These are phyloP conservation scores for Pleuronectes platessa DNA, from an alignment of 2,113 vertebrate genomes.

Conservation along the genomic window DNA sequence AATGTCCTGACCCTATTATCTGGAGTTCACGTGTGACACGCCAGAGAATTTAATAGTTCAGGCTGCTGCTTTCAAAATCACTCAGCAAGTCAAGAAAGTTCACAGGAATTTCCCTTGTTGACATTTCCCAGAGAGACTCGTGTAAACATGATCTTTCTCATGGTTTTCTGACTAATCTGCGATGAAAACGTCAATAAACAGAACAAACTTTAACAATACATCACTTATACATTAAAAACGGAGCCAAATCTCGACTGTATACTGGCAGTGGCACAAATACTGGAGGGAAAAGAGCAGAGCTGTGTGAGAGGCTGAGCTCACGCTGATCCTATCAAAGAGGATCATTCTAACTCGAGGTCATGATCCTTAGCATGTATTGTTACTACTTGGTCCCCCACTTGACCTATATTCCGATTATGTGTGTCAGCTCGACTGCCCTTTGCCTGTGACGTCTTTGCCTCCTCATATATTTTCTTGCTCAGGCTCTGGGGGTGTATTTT, in stretches of 20 bases:
- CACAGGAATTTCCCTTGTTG: neutral
- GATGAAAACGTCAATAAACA: neutral
- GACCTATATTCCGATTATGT: constrained; percentile 22
- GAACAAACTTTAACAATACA: neutral
- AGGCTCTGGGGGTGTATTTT: constrained; percentile 34
- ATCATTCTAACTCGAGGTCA: constrained; percentile 52
- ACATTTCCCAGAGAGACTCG: constrained; percentile 6
- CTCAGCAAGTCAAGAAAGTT: neutral
- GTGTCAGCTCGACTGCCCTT: neutral
- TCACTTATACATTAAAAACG: neutral
- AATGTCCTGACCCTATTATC: too few species aligned
- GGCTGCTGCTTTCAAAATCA: neutral
- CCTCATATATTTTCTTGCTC: constrained; percentile 23
- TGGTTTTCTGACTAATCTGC: too few species aligned
- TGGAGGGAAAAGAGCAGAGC: constrained; percentile 30
- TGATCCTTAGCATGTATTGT: constrained; percentile 3
- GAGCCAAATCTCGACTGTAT: neutral
- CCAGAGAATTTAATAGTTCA: neutral
- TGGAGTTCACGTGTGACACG: too few species aligned
- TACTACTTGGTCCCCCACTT: neutral
- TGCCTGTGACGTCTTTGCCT: neutral
- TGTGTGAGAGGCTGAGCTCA: constrained; percentile 33
- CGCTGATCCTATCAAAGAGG: constrained; percentile 67
- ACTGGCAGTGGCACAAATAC: neutral
- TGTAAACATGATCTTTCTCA: neutral